phyloP scores from a whole-genome alignment of 2,113 vertebrate genomes.

The Eublepharis macularius region DNA sequence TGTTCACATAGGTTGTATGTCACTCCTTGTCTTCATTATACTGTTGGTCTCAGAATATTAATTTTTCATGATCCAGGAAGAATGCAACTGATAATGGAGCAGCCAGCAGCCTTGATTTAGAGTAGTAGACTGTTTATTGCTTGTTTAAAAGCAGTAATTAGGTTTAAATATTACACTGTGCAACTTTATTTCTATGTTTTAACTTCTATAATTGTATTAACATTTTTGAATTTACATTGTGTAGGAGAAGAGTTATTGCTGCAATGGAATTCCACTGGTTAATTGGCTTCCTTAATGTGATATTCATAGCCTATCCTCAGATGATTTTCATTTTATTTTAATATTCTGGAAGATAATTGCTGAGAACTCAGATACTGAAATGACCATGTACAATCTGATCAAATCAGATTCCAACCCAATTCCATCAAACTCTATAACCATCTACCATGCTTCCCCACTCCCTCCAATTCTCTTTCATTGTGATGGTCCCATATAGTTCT shows the following conservation, averaged over 20 bases:
- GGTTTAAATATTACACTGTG: not conserved
- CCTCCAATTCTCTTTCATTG: not conserved
- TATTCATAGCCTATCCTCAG: not conserved
- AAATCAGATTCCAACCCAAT: not conserved
- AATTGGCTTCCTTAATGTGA: not conserved
- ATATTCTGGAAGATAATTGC: not conserved
- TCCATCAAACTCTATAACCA: too few relatives aligned
- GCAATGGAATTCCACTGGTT: not conserved
- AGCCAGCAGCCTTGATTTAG: not conserved
- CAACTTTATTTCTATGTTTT: not conserved
- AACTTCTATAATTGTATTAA: not conserved
- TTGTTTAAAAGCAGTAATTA: not conserved
- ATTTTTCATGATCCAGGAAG: not conserved
- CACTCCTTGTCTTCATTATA: not conserved
- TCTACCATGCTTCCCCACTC: too few relatives aligned
- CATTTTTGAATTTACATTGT: slow-evolving; percentile 5
- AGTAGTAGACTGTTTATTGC: not conserved
- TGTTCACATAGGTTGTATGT: not conserved
- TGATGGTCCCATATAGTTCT: not conserved
- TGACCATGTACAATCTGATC: not conserved
- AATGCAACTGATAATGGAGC: not conserved
- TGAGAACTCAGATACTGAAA: not conserved
- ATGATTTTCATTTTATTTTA: not conserved
- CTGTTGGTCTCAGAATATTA: not conserved
- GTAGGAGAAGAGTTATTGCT: not conserved